A percentile compares a stretch with the other conserved stretches of the same genome.
These are phyloP conservation scores for Nomada lathburiana DNA, from an alignment of 2,888 invertebrate genomes.

Conservation along the genomic window DNA sequence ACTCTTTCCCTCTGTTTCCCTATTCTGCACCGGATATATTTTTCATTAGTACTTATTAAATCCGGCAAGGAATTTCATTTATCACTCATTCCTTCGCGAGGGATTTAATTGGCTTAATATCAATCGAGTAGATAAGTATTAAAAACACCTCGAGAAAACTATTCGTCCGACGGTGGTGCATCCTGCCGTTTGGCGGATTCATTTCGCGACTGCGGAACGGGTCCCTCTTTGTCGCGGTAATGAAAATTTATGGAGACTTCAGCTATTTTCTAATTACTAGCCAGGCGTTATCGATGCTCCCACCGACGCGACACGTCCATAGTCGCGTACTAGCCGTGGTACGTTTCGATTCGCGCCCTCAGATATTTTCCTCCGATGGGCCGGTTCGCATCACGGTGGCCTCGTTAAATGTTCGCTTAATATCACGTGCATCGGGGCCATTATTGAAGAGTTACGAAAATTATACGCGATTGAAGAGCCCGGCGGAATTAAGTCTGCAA, in stretches of 20 bases:
- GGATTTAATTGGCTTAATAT: conserved; percentile 45
- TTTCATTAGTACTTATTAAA: conserved; percentile 46
- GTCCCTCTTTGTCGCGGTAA: conserved; percentile 39
- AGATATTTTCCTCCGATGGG: conserved; percentile 4
- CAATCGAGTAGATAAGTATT: conserved; percentile 33
- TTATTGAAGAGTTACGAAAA: not conserved
- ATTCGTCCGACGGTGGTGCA: conserved; percentile 14
- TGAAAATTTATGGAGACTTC: conserved; percentile 55
- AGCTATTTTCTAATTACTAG: conserved; percentile 56
- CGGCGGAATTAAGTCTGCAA: no score
- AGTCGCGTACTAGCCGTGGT: not conserved
- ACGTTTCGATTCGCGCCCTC: not conserved
- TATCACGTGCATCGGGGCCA: not conserved
- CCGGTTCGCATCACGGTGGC: not conserved
- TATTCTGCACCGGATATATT: conserved; percentile 9
- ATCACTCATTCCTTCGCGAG: conserved; percentile 27
- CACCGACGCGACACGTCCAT: not conserved
- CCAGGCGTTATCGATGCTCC: conserved; percentile 26
- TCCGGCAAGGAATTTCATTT: conserved; percentile 39
- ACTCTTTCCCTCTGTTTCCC: not conserved
- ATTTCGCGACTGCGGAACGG: conserved; percentile 29
- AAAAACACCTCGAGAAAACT: conserved; percentile 52
- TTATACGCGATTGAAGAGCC: no score
- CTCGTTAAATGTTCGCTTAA: conserved; percentile 21
- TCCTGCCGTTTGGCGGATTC: conserved; percentile 22